Conservation (phyloP, 1,140 invertebrate genomes). For the Lordiphosa collinella region DNA sequence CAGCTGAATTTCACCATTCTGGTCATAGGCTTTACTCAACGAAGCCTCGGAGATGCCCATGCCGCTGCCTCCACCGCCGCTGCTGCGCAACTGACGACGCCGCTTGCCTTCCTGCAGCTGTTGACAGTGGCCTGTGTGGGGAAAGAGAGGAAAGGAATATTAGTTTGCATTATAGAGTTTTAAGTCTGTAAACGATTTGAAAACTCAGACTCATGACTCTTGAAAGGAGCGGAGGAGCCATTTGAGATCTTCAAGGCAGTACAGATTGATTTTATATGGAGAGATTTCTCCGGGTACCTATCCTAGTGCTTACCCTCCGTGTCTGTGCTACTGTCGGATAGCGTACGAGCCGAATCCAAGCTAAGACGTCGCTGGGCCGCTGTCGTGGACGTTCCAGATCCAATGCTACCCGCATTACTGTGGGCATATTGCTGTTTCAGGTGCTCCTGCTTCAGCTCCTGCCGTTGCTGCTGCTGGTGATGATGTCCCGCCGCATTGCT, state of each 20-base stretch:
- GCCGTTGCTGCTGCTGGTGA: slow-evolving; percentile 11
- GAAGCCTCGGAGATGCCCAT: slow-evolving; percentile 20
- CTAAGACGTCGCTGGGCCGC: slow-evolving; percentile 83
- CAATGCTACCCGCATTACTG: slow-evolving; percentile 32
- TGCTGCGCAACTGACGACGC: slow-evolving; percentile 70
- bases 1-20: slow-evolving; percentile 88
- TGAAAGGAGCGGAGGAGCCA: too few relatives aligned
- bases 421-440: slow-evolving; percentile 48
- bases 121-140: slow-evolving; percentile 49
- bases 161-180: too few relatives aligned
- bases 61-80: slow-evolving; percentile 26
- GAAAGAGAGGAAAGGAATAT: too few relatives aligned
- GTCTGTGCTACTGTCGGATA: slow-evolving; percentile 86
- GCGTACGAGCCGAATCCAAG: slow-evolving; percentile 85
- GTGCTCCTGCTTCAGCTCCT: slow-evolving; percentile 24
- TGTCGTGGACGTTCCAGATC: slow-evolving; percentile 33
- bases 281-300: too few relatives aligned
- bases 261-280: too few relatives aligned
- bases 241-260: too few relatives aligned
- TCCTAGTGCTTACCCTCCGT: slow-evolving; percentile 81
- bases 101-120: slow-evolving; percentile 73
- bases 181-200: too few relatives aligned
- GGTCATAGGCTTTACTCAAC: slow-evolving; percentile 56
- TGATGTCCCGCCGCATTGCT: slow-evolving; percentile 15
- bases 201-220: too few relatives aligned